Base-by-base conservation (phyloP, 2,113 vertebrate genomes). In the Eubucco bourcierii region DNA sequence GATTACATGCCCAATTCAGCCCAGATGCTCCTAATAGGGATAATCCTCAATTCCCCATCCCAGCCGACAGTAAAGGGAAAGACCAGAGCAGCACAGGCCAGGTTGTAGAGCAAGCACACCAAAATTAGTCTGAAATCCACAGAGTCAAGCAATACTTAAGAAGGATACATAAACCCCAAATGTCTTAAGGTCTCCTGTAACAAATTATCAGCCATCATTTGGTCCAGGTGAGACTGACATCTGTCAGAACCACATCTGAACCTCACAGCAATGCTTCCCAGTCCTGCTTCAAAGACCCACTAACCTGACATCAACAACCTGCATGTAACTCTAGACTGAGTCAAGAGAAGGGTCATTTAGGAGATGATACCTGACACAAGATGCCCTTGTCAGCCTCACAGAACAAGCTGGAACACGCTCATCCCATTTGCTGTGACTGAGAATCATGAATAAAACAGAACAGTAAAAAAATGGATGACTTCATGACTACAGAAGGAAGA, bases 91-190 rank as follows among this genome's bases (percentile, higher is more conserved):
- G 15, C 16, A 34, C 6, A n/a, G 27, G 17, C 28, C 61, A 67
- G 27, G 53, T 0, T n/a, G 8, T 21, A 21, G 4, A 25, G 9
- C 25, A 76, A 44, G 14, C 15, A 24, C 7, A 19, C 16, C 63
- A 71, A 77, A 71, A 6, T 31, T n/a, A 76, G 39, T 59, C 39
- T 0, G 1, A 79, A 88, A 93, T 31, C 31, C 68, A 77, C 9
- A 28, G 6, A 23, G 4, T 39, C 47, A 47, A 31, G 47, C 3
- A 7, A 53, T 34, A 24, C 8, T 15, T 33, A 46, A 66, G 7
- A 21, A 79, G 14, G 29, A 25, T 4, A 2, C 25, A 73, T 52
- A 86, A 82, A 84, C 5, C 0, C 0, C 15, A 64, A 63, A 83
- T 23, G 18, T 10, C 23, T 70, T 15, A 50, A 33, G 14, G 70